Conservation (phyloP, 2,797 vertebrate species). For the Meriones psammophilus region DNA sequence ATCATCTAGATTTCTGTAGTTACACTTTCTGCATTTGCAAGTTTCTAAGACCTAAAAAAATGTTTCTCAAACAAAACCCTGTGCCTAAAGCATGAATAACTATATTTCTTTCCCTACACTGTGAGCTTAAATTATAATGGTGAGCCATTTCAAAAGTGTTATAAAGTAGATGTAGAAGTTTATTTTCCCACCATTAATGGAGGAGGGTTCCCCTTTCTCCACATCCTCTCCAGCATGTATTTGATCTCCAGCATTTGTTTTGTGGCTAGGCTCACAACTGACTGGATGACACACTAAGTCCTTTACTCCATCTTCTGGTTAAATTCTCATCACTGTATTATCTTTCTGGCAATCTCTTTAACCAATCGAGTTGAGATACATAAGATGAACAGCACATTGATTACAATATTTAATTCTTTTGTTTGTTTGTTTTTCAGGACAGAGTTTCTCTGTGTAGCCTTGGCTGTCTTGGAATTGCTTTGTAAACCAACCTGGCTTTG, state of each 20-base stretch:
- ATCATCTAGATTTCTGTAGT: not conserved
- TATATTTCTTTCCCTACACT: conserved; percentile 6
- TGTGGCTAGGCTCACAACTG: not conserved
- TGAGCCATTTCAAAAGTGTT: not conserved
- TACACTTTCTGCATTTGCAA: not conserved
- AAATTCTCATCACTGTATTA: not conserved
- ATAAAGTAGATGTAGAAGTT: not conserved
- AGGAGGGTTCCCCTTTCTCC: not conserved
- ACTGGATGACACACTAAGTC: not conserved
- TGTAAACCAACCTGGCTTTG: no score
- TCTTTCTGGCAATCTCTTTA: not conserved
- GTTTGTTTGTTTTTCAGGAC: no score
- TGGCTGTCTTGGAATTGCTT: no score
- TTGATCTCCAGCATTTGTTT: not conserved
- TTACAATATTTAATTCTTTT: conserved; percentile 6
- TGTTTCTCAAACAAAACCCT: not conserved
- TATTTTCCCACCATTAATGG: no score
- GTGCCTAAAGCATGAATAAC: not conserved
- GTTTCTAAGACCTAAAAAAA: not conserved
- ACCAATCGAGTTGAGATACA: not conserved
- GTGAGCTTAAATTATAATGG: not conserved
- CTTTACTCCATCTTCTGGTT: not conserved
- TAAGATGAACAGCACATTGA: not conserved
- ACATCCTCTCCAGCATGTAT: not conserved
- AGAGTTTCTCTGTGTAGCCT: no score